Percentiles rank a stretch among this genome's conserved stretches.
Evolutionary conservation across 2,797 vertebrate genomes (phyloP).

Genomic region (Neopelma chrysocephalum): DNA sequence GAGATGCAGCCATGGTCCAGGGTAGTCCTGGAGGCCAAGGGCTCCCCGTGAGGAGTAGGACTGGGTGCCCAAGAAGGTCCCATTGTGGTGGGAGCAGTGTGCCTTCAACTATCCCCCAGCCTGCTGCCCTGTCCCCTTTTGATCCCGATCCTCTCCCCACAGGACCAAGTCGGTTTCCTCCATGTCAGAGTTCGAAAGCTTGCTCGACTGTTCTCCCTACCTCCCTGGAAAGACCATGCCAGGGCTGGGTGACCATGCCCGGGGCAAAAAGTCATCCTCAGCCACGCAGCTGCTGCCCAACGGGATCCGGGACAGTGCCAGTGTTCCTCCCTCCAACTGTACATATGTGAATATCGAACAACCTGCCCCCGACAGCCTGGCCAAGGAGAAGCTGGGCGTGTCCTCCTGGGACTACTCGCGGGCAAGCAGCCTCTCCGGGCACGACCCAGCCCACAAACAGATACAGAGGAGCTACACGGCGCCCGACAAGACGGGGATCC

Average conservation of each 20-base stretch:
- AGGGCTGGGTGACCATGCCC: conserved; percentile 68
- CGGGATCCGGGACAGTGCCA: conserved; percentile 66
- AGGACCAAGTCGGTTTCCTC: conserved; percentile 86
- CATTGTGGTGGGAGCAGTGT: accelerated
- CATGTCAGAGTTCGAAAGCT: conserved; percentile 84
- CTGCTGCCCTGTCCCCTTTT: not conserved
- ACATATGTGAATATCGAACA: conserved; percentile 75
- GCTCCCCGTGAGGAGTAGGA: not conserved
- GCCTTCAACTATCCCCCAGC: not conserved
- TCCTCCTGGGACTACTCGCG: conserved; percentile 85
- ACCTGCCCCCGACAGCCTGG: conserved; percentile 73
- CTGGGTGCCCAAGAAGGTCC: not conserved
- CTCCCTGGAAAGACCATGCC: conserved; percentile 68
- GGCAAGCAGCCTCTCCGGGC: conserved; percentile 72
- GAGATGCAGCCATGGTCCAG: not conserved
- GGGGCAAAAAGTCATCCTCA: conserved; percentile 69
- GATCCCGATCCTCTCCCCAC: not conserved
- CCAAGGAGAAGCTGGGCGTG: conserved; percentile 79
- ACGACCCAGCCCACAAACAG: conserved; percentile 79
- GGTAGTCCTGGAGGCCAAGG: not conserved
- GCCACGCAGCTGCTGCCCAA: conserved; percentile 62
- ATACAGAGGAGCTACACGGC: conserved; percentile 94
- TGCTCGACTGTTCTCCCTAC: conserved; percentile 83
- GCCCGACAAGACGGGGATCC: conserved; percentile 93
- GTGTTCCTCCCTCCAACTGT: conserved; percentile 84